These are phyloP conservation scores for Phoeniculus purpureus DNA, from an alignment of 2,797 vertebrate genomes.

Conservation along the genomic window DNA sequence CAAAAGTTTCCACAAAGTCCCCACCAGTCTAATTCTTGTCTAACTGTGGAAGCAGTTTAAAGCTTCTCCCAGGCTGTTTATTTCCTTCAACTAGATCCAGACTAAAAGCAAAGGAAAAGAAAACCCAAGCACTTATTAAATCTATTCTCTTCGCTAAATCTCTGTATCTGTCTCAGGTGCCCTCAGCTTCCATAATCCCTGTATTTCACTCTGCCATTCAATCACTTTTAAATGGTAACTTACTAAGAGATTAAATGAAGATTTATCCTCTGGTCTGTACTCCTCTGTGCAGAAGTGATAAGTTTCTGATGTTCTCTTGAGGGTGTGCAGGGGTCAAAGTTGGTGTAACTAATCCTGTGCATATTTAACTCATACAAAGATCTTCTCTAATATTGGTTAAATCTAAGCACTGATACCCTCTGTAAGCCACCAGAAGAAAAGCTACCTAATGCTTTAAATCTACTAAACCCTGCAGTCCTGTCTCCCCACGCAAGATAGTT, in stretches of 20 bases:
- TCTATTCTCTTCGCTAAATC: not conserved
- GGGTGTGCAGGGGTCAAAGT: not conserved
- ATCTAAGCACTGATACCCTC: not conserved
- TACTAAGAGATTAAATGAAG: constrained; percentile 10
- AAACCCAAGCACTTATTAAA: constrained; percentile 7
- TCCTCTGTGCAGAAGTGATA: not conserved
- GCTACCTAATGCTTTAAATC: not conserved
- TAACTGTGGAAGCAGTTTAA: constrained; percentile 24
- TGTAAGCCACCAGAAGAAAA: not conserved
- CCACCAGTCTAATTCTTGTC: not conserved
- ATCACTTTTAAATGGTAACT: not conserved
- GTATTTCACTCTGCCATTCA: not conserved
- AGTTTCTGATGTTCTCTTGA: not conserved
- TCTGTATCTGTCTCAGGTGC: not conserved
- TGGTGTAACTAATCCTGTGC: not conserved
- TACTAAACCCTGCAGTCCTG: not conserved
- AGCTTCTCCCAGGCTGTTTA: constrained; percentile 32
- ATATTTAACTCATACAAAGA: not conserved
- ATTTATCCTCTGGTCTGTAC: not conserved
- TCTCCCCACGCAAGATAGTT: not conserved
- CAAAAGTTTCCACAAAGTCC: constrained; percentile 7
- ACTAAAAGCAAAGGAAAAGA: constrained; percentile 39
- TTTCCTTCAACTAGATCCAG: constrained; percentile 39
- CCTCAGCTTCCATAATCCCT: not conserved
- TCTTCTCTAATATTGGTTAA: not conserved